A percentile compares a stretch with the other conserved stretches of the same genome.
Conservation (phyloP, 2,888 invertebrate species). For the Yponomeuta evonymella region DNA sequence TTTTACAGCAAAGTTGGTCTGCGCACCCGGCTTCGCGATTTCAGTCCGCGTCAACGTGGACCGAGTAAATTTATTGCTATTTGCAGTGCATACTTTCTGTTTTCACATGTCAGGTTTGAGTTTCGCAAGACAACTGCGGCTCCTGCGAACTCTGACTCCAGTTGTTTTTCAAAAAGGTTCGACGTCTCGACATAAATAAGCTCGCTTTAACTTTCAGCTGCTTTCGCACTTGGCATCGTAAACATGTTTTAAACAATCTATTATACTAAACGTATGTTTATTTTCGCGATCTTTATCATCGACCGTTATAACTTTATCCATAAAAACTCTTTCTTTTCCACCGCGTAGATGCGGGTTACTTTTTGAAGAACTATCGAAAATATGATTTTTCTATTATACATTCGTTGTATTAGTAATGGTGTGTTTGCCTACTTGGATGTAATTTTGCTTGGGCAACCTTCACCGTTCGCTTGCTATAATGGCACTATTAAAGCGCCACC, state of each 20-base stretch:
- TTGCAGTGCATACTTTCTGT: conserved; percentile 59
- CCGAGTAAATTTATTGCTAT: conserved; percentile 65
- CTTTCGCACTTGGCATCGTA: not conserved
- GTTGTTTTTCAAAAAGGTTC: conserved; percentile 23
- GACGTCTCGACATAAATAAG: conserved; percentile 15
- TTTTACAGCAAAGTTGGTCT: conserved; percentile 54
- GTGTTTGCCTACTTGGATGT: conserved; percentile 47
- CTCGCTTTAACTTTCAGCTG: conserved; percentile 14
- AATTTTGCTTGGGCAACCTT: conserved; percentile 65
- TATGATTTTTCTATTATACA: conserved; percentile 28
- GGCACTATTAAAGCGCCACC: conserved; percentile 69
- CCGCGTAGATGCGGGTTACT: conserved; percentile 1
- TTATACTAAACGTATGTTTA: conserved; percentile 7
- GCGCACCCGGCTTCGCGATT: conserved; percentile 39
- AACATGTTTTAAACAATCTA: conserved; percentile 1
- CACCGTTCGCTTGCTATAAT: conserved; percentile 57
- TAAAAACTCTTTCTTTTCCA: conserved; percentile 5
- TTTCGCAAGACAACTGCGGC: conserved; percentile 35
- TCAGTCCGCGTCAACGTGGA: conserved; percentile 59
- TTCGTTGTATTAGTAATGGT: conserved; percentile 35
- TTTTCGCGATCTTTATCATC: conserved; percentile 10
- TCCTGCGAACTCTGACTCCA: conserved; percentile 19
- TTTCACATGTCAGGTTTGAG: conserved; percentile 55
- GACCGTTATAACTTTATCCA: not conserved
- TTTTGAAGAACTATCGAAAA: conserved; percentile 6